Evolutionary conservation across 2,888 invertebrate genomes (phyloP).

Genomic region (Nymphalis c-album): DNA sequence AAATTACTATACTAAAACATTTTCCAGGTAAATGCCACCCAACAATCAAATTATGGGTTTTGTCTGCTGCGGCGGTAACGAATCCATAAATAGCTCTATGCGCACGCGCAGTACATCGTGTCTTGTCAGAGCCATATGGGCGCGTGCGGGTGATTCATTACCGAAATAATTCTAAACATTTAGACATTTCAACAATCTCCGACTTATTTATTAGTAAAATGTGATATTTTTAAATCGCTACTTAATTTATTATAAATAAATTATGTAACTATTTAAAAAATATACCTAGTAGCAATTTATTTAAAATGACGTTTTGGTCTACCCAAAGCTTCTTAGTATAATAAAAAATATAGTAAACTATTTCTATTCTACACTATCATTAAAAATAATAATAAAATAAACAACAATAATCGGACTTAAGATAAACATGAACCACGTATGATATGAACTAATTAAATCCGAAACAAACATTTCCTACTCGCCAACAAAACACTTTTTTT

Average conservation of each 20-base stretch:
- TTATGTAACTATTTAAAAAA: no score
- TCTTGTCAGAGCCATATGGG: slow-evolving; percentile 46
- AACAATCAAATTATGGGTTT: slow-evolving; percentile 33
- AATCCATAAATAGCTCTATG: slow-evolving; percentile 49
- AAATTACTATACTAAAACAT: not conserved
- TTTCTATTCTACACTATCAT: no score
- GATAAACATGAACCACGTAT: no score
- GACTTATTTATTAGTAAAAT: slow-evolving; percentile 10
- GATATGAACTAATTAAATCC: not conserved
- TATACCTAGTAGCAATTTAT: no score
- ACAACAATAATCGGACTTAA: no score
- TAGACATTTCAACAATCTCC: slow-evolving; percentile 33
- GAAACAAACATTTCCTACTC: not conserved
- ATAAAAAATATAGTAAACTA: no score
- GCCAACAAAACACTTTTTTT: not conserved
- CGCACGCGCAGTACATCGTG: slow-evolving; percentile 45
- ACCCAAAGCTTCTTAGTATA: no score
- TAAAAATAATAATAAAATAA: no score
- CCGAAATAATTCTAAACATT: slow-evolving; percentile 33
- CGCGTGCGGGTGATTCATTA: slow-evolving; percentile 45
- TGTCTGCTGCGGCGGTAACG: slow-evolving; percentile 38
- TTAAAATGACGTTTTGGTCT: no score
- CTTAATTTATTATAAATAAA: no score
- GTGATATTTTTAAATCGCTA: not conserved
- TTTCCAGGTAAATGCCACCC: slow-evolving; percentile 15